A percentile compares a stretch with the other conserved stretches of the same genome.
These are phyloP conservation scores for Apodemus speciosus DNA, from an alignment of 2,113 vertebrate species.

Conservation along the genomic window DNA sequence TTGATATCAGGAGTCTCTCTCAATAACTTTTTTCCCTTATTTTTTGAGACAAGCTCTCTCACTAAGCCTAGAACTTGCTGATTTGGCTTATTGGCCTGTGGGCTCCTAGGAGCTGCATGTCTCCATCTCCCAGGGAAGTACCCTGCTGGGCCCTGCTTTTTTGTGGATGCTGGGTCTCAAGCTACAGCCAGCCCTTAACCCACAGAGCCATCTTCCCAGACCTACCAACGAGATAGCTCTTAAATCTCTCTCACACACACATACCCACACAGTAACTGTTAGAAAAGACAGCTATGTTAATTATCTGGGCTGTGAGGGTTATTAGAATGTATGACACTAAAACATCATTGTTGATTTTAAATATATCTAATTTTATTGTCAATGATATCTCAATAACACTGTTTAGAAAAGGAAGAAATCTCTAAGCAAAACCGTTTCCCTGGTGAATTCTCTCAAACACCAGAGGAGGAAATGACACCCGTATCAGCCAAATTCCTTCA, in stretches of 20 bases:
- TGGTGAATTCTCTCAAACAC: conserved; percentile 21
- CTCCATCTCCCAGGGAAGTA: not conserved
- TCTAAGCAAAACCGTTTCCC: not conserved
- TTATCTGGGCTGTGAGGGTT: not conserved
- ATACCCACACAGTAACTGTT: not conserved
- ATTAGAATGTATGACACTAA: not conserved
- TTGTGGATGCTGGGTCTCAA: not conserved
- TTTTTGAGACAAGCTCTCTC: not conserved
- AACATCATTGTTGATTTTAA: not conserved
- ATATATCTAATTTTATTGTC: not conserved
- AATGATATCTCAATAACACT: not conserved
- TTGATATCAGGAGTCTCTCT: not conserved
- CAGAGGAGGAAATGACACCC: conserved; percentile 31
- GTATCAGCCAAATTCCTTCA: conserved; percentile 13
- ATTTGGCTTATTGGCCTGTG: not conserved
- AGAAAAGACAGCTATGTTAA: not conserved
- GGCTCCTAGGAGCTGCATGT: not conserved
- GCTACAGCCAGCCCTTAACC: not conserved
- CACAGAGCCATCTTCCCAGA: not conserved
- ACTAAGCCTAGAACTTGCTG: not conserved
- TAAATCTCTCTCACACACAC: not conserved
- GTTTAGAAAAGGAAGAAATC: not conserved
- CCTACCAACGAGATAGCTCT: not conserved
- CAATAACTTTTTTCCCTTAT: not conserved
- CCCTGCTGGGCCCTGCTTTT: not conserved